Conservation (phyloP, 1,140 invertebrate genomes). For the Pantala flavescens region DNA sequence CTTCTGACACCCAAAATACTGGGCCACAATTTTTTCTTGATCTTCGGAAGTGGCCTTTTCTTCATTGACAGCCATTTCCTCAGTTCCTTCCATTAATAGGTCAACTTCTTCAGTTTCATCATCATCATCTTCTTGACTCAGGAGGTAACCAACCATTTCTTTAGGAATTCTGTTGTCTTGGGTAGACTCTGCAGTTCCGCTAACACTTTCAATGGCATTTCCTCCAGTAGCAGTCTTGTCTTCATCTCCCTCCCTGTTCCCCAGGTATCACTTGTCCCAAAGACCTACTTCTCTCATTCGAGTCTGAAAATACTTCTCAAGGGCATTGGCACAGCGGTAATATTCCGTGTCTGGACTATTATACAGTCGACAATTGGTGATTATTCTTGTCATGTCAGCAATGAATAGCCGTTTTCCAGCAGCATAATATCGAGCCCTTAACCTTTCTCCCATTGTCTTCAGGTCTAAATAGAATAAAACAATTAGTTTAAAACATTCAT, state of each 20-base stretch:
- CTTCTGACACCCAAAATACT: too few relatives aligned
- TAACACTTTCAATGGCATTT: too few relatives aligned
- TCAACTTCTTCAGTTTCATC: too few relatives aligned
- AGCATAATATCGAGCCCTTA: conserved; percentile 73
- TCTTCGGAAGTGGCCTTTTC: too few relatives aligned
- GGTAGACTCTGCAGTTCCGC: too few relatives aligned
- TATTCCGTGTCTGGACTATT: conserved; percentile 91
- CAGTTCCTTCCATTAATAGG: too few relatives aligned
- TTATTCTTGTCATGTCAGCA: conserved; percentile 91
- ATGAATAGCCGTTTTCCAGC: conserved; percentile 72
- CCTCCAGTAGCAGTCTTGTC: neutral
- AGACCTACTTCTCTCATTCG: conserved; percentile 83
- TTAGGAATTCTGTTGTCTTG: too few relatives aligned
- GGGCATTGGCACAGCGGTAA: conserved; percentile 78
- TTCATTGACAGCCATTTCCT: too few relatives aligned
- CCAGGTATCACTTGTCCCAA: conserved; percentile 44
- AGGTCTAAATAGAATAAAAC: conserved; percentile 48
- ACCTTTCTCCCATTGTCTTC: conserved; percentile 74
- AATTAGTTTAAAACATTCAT: too few relatives aligned
- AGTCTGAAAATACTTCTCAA: conserved; percentile 93
- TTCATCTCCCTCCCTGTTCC: neutral
- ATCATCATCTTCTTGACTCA: too few relatives aligned
- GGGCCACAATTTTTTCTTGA: too few relatives aligned
- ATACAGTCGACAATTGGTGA: conserved; percentile 88
- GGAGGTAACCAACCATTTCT: too few relatives aligned